A percentile compares a stretch with the other conserved stretches of the same genome.
These are phyloP conservation scores for Trichonephila inaurata DNA, from an alignment of 1,140 invertebrate genomes.

Conservation along the genomic window DNA sequence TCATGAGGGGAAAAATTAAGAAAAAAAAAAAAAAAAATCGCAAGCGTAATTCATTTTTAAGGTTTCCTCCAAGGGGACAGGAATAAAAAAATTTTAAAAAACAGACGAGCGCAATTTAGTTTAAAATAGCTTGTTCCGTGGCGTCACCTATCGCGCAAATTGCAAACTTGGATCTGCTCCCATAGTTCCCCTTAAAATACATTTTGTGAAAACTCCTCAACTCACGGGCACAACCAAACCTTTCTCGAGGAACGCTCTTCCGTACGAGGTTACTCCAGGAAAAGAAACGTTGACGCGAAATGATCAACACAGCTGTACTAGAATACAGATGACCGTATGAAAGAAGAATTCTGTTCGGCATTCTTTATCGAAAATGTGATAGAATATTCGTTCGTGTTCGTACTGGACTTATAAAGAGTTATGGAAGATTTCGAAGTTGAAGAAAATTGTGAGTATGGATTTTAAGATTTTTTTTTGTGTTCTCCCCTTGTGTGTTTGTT, in stretches of 20 bases:
- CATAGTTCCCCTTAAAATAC: slow-evolving; percentile 11
- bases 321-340: background rate
- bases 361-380: slow-evolving; percentile 14
- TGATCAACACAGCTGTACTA: slow-evolving; percentile 29
- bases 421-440: slow-evolving; percentile 39
- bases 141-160: background rate
- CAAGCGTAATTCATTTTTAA: background rate
- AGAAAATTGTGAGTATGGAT: slow-evolving; percentile 35
- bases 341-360: background rate
- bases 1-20: background rate
- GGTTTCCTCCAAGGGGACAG: background rate
- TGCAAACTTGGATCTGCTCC: background rate
- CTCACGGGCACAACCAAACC: background rate
- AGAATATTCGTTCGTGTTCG: background rate
- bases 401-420: background rate
- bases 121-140: background rate
- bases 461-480: background rate
- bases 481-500: background rate
- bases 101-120: background rate
- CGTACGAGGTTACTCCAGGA: slow-evolving; percentile 31
- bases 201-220: slow-evolving; percentile 3
- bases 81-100: background rate
- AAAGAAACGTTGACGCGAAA: slow-evolving; percentile 14
- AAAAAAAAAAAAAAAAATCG: background rate
- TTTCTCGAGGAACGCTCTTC: background rate